A percentile compares a stretch with the other conserved stretches of the same genome.
These are phyloP conservation scores for Falco columbarius DNA, from an alignment of 2,797 vertebrate species.

Conservation along the genomic window DNA sequence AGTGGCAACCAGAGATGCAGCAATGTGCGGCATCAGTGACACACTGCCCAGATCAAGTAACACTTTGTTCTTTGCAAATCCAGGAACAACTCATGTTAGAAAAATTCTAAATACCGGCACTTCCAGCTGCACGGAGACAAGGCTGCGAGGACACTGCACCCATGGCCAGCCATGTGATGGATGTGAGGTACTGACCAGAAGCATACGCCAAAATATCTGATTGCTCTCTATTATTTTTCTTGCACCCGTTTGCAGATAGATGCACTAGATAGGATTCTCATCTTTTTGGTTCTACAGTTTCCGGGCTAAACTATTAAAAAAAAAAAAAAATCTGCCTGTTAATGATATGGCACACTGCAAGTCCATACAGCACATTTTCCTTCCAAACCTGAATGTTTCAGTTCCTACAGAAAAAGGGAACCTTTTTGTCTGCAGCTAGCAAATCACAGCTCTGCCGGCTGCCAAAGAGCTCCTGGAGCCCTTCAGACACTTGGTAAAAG, in stretches of 20 bases:
- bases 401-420: not conserved
- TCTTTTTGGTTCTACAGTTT: not conserved
- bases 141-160: not conserved
- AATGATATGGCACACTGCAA: not conserved
- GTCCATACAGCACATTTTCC: not conserved
- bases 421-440: not conserved
- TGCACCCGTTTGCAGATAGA: not conserved
- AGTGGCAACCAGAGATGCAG: not conserved
- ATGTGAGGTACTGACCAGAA: not conserved
- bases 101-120: not conserved
- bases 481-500: not conserved
- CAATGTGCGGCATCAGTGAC: fast-evolving
- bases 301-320: not conserved
- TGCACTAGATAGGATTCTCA: not conserved
- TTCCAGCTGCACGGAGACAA: not conserved
- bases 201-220: not conserved
- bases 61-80: not conserved
- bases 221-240: not conserved
- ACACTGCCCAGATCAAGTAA: not conserved
- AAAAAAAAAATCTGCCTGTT: not conserved
- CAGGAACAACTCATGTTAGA: not conserved
- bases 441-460: not conserved
- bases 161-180: fast-evolving
- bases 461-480: not conserved
- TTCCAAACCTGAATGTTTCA: not conserved